Conservation (phyloP, 2,113 vertebrate genomes). For the sheep (Ovis aries) region ARS-UI_Ramb_v3.0 NC_082741.1:5981501-5982000, state of each 20-base stretch:
- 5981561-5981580: background rate
- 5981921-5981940: no score
- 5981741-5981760: background rate
- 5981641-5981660: background rate
- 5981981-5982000: rapidly evolving
- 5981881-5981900: background rate
- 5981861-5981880: background rate
- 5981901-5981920: background rate
- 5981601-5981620: background rate
- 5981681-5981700: background rate
- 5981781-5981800: background rate
- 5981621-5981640: background rate
- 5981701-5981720: background rate
- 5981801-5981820: background rate
- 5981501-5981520: no score
- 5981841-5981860: rapidly evolving
- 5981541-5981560: rapidly evolving
- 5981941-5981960: rapidly evolving
- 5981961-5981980: background rate
- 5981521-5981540: no score
- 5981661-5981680: rapidly evolving
- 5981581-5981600: no score
- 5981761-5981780: background rate
- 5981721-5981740: background rate
- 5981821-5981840: background rate